phyloP scores from a whole-genome alignment of 2,888 invertebrate species.

The Ashinkailepas kermadecensis region DNA sequence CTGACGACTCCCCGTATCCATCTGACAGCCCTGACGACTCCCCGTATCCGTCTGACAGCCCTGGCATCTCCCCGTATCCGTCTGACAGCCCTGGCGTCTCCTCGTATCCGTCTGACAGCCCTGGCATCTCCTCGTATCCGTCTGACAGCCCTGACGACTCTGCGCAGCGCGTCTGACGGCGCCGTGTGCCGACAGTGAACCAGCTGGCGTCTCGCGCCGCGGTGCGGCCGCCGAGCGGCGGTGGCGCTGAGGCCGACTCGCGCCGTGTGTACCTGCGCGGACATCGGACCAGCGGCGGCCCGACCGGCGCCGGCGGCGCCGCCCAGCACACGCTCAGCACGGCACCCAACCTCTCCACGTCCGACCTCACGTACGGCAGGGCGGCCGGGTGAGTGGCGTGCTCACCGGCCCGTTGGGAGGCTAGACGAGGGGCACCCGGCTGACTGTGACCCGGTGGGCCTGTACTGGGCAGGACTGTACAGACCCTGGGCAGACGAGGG shows the following conservation, averaged over 20 bases:
- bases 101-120: too few relatives aligned
- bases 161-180: neutral
- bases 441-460: too few relatives aligned
- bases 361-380: slow-evolving; percentile 43
- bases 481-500: too few relatives aligned
- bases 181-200: neutral
- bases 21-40: too few relatives aligned
- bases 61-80: too few relatives aligned
- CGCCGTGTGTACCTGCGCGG: slow-evolving; percentile 4
- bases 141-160: neutral
- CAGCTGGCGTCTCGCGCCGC: neutral
- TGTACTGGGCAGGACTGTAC: too few relatives aligned
- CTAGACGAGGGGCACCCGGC: too few relatives aligned
- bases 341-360: slow-evolving; percentile 39
- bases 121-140: too few relatives aligned
- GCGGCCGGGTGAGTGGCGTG: slow-evolving; percentile 19
- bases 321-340: slow-evolving; percentile 18
- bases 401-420: too few relatives aligned
- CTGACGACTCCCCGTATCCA: too few relatives aligned
- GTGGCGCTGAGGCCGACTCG: neutral
- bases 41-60: too few relatives aligned
- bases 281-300: neutral
- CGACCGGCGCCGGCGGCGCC: neutral
- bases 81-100: too few relatives aligned
- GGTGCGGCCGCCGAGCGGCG: slow-evolving; percentile 3